Percentiles rank a stretch among this genome's conserved stretches.
Conservation (phyloP, 2,113 vertebrate genomes). For the Macquaria ambigua region DNA sequence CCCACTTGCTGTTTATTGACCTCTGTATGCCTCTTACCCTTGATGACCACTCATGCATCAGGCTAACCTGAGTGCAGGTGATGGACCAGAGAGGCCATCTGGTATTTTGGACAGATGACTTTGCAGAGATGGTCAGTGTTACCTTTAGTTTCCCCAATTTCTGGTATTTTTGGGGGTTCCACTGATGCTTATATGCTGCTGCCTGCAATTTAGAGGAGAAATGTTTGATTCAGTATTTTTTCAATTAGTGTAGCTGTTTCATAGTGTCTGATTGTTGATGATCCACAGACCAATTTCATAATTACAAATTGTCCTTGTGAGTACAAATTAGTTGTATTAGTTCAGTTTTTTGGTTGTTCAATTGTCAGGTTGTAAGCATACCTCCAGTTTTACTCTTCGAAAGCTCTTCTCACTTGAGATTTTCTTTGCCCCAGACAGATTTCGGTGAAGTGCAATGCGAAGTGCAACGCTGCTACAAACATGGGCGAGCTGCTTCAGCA, state of each 20-base stretch:
- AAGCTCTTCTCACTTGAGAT: slow-evolving; percentile 19
- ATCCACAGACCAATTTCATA: not conserved
- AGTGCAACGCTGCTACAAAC: slow-evolving; percentile 25
- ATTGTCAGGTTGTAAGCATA: slow-evolving; percentile 25
- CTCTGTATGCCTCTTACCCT: slow-evolving; percentile 29
- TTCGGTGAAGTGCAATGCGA: slow-evolving; percentile 42
- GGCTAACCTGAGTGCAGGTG: slow-evolving; percentile 5
- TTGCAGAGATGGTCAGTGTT: slow-evolving; percentile 2
- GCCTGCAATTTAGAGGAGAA: slow-evolving; percentile 6
- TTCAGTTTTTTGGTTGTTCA: slow-evolving; percentile 23
- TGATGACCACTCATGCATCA: slow-evolving; percentile 21
- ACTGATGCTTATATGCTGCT: slow-evolving; percentile 1
- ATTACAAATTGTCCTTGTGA: not conserved
- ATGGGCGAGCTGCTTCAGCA: not conserved
- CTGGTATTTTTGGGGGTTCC: not conserved
- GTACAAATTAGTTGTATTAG: not conserved
- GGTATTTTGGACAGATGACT: slow-evolving; percentile 9
- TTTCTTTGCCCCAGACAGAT: slow-evolving; percentile 20
- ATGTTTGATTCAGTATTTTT: slow-evolving; percentile 16
- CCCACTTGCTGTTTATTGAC: slow-evolving; percentile 33
- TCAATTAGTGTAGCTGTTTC: slow-evolving; percentile 15
- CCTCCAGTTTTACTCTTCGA: slow-evolving; percentile 19
- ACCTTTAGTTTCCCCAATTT: not conserved
- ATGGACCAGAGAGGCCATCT: slow-evolving; percentile 31
- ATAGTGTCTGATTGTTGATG: not conserved